phyloP scores from a whole-genome alignment of 1,140 invertebrate genomes.

The Probaryconus sp. region DNA sequence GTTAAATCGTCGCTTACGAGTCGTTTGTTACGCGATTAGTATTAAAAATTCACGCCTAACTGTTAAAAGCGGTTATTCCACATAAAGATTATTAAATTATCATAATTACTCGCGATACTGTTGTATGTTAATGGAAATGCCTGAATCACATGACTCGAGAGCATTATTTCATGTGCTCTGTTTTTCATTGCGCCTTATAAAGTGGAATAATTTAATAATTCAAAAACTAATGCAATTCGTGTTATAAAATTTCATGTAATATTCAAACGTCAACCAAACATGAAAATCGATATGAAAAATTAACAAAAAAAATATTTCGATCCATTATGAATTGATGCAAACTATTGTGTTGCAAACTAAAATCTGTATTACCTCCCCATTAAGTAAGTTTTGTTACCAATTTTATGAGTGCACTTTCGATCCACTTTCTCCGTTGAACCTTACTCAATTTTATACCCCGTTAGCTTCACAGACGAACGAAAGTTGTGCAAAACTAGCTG shows the following conservation, averaged over 20 bases:
- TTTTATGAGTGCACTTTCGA: slow-evolving; percentile 43
- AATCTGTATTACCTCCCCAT: too few relatives aligned
- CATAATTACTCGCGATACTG: slow-evolving; percentile 48
- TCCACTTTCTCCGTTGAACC: slow-evolving; percentile 40
- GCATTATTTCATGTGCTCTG: too few relatives aligned
- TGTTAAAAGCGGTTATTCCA: slow-evolving; percentile 36
- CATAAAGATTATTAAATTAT: slow-evolving; percentile 52
- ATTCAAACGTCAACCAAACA: too few relatives aligned
- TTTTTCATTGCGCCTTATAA: too few relatives aligned
- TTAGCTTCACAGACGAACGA: slow-evolving; percentile 43
- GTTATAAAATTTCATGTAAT: too few relatives aligned
- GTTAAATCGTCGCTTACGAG: slow-evolving; percentile 17
- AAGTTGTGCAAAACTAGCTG: slow-evolving; percentile 47
- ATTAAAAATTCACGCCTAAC: slow-evolving; percentile 26
- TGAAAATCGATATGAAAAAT: too few relatives aligned
- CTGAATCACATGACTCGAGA: neutral
- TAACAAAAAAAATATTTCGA: too few relatives aligned
- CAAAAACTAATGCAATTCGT: too few relatives aligned
- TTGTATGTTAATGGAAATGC: slow-evolving; percentile 38
- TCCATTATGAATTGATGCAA: too few relatives aligned
- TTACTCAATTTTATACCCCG: slow-evolving; percentile 56
- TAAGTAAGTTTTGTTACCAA: neutral
- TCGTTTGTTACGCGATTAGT: neutral
- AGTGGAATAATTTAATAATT: too few relatives aligned
- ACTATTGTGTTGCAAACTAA: too few relatives aligned